phyloP scores from a whole-genome alignment of 64 coral and sea anemone species.

The Stylophora pistillata region DNA sequence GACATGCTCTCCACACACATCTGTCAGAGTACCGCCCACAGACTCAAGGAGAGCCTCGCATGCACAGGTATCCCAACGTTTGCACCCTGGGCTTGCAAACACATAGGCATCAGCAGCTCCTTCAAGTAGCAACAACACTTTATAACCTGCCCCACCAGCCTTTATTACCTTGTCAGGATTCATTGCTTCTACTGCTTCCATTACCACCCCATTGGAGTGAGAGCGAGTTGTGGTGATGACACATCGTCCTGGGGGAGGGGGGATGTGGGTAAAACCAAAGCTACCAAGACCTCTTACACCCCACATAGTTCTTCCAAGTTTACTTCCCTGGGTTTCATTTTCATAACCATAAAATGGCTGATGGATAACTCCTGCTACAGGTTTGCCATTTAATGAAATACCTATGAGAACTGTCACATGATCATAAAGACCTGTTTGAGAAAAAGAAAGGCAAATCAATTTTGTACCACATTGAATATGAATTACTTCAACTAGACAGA shows the following conservation, averaged over 20 bases:
- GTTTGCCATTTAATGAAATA: slow-evolving; percentile 77
- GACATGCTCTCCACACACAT: slow-evolving; percentile 80
- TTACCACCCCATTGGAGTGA: slow-evolving; percentile 68
- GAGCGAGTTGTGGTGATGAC: slow-evolving; percentile 93
- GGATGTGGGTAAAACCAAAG: slow-evolving; percentile 72
- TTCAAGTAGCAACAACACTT: slow-evolving; percentile 82
- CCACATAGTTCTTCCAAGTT: slow-evolving; percentile 88
- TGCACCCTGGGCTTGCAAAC: slow-evolving; percentile 88
- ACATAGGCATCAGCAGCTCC: slow-evolving; percentile 93
- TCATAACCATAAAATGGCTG: slow-evolving; percentile 88
- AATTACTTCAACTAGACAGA: too few species aligned
- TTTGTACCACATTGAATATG: neutral
- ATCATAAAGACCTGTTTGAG: slow-evolving; percentile 68
- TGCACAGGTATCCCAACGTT: slow-evolving; percentile 98
- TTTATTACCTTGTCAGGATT: slow-evolving; percentile 81
- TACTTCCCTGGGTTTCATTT: slow-evolving; percentile 33
- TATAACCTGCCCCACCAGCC: slow-evolving; percentile 92
- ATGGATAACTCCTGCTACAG: slow-evolving; percentile 96
- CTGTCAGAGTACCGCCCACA: slow-evolving; percentile 80
- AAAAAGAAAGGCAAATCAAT: neutral
- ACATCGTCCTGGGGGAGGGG: slow-evolving; percentile 47
- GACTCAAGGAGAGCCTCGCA: slow-evolving; percentile 82
- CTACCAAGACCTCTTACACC: slow-evolving; percentile 82
- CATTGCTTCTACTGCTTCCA: slow-evolving; percentile 87
- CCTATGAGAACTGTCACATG: slow-evolving; percentile 96